Evolutionary conservation across 92 coral and sea anemone genomes (phyloP).

Genomic region (Epizoanthus stellaris): DNA sequence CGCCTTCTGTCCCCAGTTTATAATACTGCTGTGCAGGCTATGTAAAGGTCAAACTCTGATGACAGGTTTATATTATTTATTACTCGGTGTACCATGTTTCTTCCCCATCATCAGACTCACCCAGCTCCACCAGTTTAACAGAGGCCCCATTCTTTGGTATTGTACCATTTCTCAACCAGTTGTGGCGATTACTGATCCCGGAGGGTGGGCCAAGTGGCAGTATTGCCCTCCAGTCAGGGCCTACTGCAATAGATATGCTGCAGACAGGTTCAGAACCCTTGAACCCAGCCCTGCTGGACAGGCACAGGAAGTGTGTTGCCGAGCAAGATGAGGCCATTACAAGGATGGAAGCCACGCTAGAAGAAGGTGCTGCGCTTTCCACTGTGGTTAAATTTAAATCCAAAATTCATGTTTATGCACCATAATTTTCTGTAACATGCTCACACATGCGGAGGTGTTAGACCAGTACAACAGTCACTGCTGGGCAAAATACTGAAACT

Average conservation of each 20-base stretch:
- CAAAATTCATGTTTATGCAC: neutral
- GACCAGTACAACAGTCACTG: too few species aligned
- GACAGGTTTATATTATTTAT: too few species aligned
- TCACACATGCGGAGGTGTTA: too few species aligned
- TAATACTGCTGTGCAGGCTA: neutral
- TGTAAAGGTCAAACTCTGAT: neutral
- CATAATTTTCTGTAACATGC: too few species aligned
- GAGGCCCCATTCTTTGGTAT: conserved; percentile 61
- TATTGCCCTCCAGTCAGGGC: conserved; percentile 37
- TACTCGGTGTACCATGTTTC: neutral
- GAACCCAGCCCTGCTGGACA: conserved; percentile 63
- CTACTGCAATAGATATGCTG: conserved; percentile 66
- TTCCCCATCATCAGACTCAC: neutral
- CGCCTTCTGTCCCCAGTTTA: neutral
- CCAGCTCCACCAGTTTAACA: conserved; percentile 21
- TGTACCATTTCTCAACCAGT: conserved; percentile 56
- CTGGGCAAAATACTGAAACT: too few species aligned
- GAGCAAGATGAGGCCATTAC: conserved; percentile 67
- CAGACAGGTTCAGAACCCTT: conserved; percentile 73
- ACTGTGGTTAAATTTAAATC: neutral
- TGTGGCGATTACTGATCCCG: conserved; percentile 49
- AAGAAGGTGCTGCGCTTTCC: conserved; percentile 44
- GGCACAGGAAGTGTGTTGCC: conserved; percentile 46
- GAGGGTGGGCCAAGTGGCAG: conserved; percentile 45
- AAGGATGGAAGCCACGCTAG: conserved; percentile 81